Evolutionary conservation across 2,113 vertebrate species (phyloP).

Genomic region (Rhombomys opimus): DNA sequence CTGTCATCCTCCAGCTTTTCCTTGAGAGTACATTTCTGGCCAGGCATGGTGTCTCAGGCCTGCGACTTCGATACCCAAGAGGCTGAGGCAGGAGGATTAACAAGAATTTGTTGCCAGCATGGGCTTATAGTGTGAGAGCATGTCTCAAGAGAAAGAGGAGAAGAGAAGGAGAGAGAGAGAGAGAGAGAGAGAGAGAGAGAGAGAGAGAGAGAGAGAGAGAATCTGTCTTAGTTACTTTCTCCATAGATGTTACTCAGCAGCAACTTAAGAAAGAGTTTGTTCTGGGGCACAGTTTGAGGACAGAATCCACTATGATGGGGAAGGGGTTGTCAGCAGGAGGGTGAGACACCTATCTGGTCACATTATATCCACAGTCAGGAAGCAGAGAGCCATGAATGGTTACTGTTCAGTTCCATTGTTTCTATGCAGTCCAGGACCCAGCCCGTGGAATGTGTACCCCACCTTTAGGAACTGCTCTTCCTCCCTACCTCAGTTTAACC

Average conservation of each 20-base stretch:
- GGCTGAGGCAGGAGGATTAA: neutral
- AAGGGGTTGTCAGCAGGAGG: too few relatives aligned
- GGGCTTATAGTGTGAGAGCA: neutral
- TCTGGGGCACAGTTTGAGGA: neutral
- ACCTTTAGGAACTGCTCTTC: neutral
- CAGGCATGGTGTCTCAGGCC: neutral
- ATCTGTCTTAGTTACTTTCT: neutral
- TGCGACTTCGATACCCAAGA: neutral
- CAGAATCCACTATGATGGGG: neutral
- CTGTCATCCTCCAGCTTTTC: neutral
- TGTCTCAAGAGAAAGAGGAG: neutral
- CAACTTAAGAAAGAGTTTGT: neutral
- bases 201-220: neutral
- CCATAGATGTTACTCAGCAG: neutral
- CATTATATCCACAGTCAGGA: neutral
- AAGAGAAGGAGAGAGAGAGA: neutral
- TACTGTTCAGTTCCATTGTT: neutral
- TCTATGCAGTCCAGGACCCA: neutral
- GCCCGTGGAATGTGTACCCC: neutral
- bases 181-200: neutral
- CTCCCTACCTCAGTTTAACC: too few relatives aligned
- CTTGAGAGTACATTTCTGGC: neutral
- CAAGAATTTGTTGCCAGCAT: neutral
- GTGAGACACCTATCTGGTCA: neutral
- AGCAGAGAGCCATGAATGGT: neutral